Conservation (phyloP, 2,888 invertebrate genomes). For the Oxyteleia sp. region DNA sequence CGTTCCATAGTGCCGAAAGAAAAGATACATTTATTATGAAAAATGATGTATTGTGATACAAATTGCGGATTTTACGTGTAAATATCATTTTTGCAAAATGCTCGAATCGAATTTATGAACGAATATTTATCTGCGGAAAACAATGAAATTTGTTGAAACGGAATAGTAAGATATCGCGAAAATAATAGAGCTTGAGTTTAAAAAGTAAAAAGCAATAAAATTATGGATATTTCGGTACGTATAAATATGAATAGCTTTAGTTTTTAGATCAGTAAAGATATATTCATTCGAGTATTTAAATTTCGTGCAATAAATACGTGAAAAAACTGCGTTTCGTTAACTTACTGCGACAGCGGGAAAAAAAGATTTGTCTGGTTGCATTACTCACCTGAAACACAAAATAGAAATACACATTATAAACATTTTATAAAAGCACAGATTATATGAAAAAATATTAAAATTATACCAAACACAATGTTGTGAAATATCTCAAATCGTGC, state of each 20-base stretch:
- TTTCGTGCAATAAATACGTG: constrained; percentile 1
- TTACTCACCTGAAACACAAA: constrained; percentile 51
- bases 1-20: constrained; percentile 24
- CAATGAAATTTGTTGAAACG: constrained; percentile 38
- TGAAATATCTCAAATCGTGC: no score
- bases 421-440: neutral
- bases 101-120: constrained; percentile 14
- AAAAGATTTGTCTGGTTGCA: neutral
- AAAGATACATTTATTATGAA: constrained; percentile 28
- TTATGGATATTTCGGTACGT: constrained; percentile 23
- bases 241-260: constrained; percentile 19
- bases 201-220: constrained; percentile 25
- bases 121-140: constrained; percentile 11
- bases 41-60: constrained; percentile 16
- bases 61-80: constrained; percentile 8
- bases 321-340: constrained; percentile 7
- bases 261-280: constrained; percentile 20
- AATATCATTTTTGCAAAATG: constrained; percentile 10
- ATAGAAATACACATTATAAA: neutral
- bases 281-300: constrained; percentile 13
- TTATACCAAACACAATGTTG: no score
- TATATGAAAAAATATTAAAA: neutral
- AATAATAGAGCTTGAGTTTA: constrained; percentile 29
- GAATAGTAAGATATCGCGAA: constrained; percentile 7
- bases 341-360: constrained; percentile 1